These are phyloP conservation scores for Platyura marginata DNA, from an alignment of 1,140 invertebrate genomes.

Conservation along the genomic window DNA sequence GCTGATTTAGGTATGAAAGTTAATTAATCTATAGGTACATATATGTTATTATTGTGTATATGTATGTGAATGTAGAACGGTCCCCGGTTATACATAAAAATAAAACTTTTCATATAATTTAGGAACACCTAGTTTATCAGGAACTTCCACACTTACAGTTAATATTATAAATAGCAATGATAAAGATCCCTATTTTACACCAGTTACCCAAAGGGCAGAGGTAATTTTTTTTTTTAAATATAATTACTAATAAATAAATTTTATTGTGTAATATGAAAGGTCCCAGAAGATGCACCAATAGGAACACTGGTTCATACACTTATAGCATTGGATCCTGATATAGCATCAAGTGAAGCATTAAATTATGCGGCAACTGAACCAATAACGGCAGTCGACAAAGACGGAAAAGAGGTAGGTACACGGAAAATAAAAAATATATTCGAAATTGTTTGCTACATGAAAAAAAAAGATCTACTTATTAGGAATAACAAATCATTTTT, in stretches of 20 bases:
- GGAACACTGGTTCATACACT: slow-evolving; percentile 55
- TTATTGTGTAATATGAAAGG: slow-evolving; percentile 12
- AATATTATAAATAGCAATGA: slow-evolving; percentile 74
- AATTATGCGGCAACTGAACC: slow-evolving; percentile 52
- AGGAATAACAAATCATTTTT: slow-evolving; percentile 19
- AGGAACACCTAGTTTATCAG: slow-evolving; percentile 59
- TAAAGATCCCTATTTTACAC: slow-evolving; percentile 71
- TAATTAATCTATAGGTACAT: neutral
- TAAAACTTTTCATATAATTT: too few species aligned
- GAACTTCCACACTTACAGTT: slow-evolving; percentile 58
- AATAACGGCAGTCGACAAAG: slow-evolving; percentile 59
- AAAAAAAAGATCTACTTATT: too few species aligned
- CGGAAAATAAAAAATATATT: too few species aligned
- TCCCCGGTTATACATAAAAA: too few species aligned
- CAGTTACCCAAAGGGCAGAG: slow-evolving; percentile 59
- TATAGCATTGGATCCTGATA: slow-evolving; percentile 66
- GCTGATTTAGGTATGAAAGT: slow-evolving; percentile 45
- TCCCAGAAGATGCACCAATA: slow-evolving; percentile 53
- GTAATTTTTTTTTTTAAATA: too few species aligned
- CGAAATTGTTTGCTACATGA: too few species aligned
- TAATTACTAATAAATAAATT: slow-evolving; percentile 2
- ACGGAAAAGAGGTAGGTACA: slow-evolving; percentile 64
- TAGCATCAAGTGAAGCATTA: slow-evolving; percentile 42
- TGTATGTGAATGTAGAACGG: too few species aligned
- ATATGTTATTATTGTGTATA: too few species aligned